A percentile compares a stretch with the other conserved stretches of the same genome.
phyloP scores from a whole-genome alignment of 2,113 vertebrate species.

The Nesospiza acunhae region DNA sequence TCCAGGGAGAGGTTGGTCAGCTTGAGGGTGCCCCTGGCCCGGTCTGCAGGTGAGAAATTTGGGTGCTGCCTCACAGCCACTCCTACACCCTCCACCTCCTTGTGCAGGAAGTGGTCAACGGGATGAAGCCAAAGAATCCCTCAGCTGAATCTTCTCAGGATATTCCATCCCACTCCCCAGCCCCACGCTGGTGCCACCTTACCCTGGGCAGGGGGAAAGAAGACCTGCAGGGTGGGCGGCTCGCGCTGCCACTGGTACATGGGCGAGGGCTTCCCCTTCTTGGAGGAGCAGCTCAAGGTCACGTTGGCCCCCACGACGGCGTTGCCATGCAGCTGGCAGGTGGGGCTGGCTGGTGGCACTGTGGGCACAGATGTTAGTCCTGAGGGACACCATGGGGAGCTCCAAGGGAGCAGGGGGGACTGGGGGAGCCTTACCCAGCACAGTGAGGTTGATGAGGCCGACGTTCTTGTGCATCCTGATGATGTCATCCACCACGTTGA shows the following conservation, averaged over 20 bases:
- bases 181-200: not conserved
- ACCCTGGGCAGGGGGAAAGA: conserved; percentile 84
- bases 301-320: conserved; percentile 81
- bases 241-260: conserved; percentile 83
- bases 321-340: conserved; percentile 78
- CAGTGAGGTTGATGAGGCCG: conserved; percentile 74
- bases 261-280: conserved; percentile 83
- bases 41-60: not conserved
- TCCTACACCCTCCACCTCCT: not conserved
- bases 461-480: conserved; percentile 52
- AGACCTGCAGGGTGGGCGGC: conserved; percentile 75
- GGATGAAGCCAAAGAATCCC: not conserved
- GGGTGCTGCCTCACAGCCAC: not conserved
- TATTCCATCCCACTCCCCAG: not conserved
- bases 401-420: fast-evolving
- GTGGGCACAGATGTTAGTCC: not conserved
- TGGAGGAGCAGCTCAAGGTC: conserved; percentile 86
- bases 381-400: fast-evolving
- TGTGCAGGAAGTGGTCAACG: not conserved
- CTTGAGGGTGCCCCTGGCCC: conserved; percentile 30
- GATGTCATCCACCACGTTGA: conserved; percentile 74
- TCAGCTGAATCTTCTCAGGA: not conserved
- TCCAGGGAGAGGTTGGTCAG: conserved; percentile 56
- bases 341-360: conserved; percentile 88
- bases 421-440: conserved; percentile 74